phyloP scores from a whole-genome alignment of 2,888 invertebrate species.

The Thymelicus sylvestris region DNA sequence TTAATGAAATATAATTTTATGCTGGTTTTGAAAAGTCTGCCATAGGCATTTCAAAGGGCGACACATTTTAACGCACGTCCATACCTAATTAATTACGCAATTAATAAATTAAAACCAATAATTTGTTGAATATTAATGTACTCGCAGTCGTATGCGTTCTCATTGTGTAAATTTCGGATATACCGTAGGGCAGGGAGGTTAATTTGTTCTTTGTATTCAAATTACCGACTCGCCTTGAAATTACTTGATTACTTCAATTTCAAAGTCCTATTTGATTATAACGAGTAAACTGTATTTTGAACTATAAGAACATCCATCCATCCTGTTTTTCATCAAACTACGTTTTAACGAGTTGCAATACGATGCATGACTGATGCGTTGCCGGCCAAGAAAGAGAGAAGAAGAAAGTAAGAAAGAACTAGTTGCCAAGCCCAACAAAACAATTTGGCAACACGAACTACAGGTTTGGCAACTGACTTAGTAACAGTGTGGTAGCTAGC shows the following conservation, averaged over 20 bases:
- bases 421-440: too few relatives aligned
- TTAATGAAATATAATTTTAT: neutral
- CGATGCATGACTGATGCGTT: too few relatives aligned
- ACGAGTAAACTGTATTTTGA: neutral
- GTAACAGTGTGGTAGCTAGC: too few relatives aligned
- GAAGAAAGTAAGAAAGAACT: too few relatives aligned
- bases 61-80: neutral
- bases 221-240: neutral
- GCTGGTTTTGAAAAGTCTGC: too few relatives aligned
- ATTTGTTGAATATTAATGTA: neutral
- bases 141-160: too few relatives aligned
- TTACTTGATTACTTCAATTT: neutral
- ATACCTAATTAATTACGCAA: neutral
- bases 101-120: neutral
- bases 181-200: neutral
- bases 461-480: too few relatives aligned
- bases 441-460: too few relatives aligned
- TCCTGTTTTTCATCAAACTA: too few relatives aligned
- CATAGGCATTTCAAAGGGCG: too few relatives aligned
- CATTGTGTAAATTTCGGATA: neutral
- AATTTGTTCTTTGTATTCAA: slow-evolving; percentile 14
- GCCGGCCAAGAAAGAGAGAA: too few relatives aligned
- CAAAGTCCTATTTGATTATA: neutral
- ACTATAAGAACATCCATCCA: neutral
- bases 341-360: too few relatives aligned